Percentiles rank a stretch among this genome's conserved stretches.
phyloP scores from a whole-genome alignment of 2,113 vertebrate species.

The Pteruthius melanotis region DNA sequence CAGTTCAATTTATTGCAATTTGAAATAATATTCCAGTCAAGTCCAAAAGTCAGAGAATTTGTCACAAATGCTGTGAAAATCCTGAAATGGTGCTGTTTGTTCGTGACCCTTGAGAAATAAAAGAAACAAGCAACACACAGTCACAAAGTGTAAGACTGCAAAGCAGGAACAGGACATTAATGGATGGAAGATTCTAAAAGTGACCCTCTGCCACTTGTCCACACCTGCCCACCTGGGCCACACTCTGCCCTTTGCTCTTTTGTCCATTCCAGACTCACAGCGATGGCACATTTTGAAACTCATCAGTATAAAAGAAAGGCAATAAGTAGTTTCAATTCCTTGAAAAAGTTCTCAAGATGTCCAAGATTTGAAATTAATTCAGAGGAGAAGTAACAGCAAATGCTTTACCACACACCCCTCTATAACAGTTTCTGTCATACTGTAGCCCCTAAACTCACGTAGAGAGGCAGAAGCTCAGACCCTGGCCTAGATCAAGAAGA shows the following conservation, averaged over 20 bases:
- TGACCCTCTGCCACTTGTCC: background rate
- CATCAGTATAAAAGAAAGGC: background rate
- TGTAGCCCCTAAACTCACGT: background rate
- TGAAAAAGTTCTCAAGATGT: background rate
- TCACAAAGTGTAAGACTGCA: background rate
- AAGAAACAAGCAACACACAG: background rate
- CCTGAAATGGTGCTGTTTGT: background rate
- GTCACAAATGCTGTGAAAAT: background rate
- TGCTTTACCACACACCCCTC: background rate
- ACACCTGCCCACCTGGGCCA: background rate
- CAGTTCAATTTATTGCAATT: background rate
- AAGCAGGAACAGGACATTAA: background rate
- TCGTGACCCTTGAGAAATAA: background rate
- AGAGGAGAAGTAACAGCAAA: background rate
- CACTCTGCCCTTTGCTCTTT: background rate
- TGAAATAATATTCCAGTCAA: constrained; percentile 3
- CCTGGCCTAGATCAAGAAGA: background rate
- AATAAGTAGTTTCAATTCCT: background rate
- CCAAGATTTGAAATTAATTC: background rate
- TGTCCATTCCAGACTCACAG: background rate
- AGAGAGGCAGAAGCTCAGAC: background rate
- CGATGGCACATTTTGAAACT: background rate
- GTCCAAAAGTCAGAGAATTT: background rate
- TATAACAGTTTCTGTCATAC: background rate
- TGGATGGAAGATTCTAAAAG: background rate